A percentile compares a stretch with the other conserved stretches of the same genome.
Conservation (phyloP, 2,888 invertebrate species). For the Pharmacophagus antenor region DNA sequence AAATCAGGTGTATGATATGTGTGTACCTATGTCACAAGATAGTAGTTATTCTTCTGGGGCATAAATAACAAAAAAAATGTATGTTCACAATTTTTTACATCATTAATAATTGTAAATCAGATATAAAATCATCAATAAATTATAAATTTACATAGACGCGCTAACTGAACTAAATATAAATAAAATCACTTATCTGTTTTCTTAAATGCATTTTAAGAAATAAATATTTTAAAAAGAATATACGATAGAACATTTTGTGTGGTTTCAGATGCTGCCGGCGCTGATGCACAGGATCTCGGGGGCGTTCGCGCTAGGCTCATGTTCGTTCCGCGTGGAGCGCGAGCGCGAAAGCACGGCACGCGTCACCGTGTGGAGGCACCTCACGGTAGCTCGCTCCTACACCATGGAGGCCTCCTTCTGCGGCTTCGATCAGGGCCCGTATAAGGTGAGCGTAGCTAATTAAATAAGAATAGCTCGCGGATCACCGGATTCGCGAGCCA, state of each 20-base stretch:
- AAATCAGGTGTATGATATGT: too few relatives aligned
- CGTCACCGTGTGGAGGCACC: constrained; percentile 92
- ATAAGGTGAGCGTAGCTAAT: constrained; percentile 78
- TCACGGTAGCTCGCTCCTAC: constrained; percentile 87
- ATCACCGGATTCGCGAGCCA: neutral
- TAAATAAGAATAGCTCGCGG: neutral
- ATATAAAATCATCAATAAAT: too few relatives aligned
- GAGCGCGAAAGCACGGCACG: constrained; percentile 91
- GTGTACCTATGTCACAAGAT: too few relatives aligned
- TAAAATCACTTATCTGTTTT: neutral
- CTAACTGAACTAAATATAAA: neutral
- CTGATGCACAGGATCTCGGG: constrained; percentile 86
- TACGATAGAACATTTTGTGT: neutral
- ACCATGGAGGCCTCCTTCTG: constrained; percentile 94
- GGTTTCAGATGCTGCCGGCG: constrained; percentile 84
- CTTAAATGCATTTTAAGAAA: too few relatives aligned
- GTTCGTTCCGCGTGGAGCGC: constrained; percentile 88
- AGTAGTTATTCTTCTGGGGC: too few relatives aligned
- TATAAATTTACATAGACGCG: neutral
- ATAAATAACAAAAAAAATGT: too few relatives aligned
- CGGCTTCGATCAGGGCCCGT: constrained; percentile 89
- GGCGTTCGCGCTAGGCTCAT: constrained; percentile 86
- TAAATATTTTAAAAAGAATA: too few relatives aligned
- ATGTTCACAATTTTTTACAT: too few relatives aligned
- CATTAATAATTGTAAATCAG: too few relatives aligned